Evolutionary conservation across 2,888 invertebrate species (phyloP).

Genomic region (Adela reaumurella): DNA sequence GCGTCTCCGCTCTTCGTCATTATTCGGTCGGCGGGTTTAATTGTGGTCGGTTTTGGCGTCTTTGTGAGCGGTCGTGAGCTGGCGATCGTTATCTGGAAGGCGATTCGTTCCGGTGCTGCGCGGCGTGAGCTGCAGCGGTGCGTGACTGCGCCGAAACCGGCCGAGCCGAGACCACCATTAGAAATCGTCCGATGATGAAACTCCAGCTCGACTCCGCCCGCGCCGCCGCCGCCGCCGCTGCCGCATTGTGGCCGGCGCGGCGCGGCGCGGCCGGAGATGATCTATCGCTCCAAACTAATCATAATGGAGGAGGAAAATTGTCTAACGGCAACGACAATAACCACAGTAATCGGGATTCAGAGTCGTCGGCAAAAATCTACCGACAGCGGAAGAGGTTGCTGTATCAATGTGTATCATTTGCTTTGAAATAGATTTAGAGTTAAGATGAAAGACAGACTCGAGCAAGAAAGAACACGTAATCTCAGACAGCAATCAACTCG

Average conservation of each 20-base stretch:
- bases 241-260: neutral
- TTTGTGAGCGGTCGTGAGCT: constrained; percentile 16
- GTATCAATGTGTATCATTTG: too few relatives aligned
- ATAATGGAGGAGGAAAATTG: neutral
- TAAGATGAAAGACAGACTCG: too few relatives aligned
- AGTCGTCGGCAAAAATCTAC: neutral
- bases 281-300: neutral
- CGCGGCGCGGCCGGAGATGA: neutral
- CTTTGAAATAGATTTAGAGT: too few relatives aligned
- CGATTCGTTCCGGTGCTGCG: constrained; percentile 31
- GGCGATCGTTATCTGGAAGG: constrained; percentile 32
- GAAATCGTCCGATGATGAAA: constrained; percentile 3
- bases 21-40: neutral
- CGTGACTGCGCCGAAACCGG: neutral
- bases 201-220: constrained; percentile 7
- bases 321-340: neutral
- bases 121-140: constrained; percentile 24
- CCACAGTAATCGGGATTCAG: neutral
- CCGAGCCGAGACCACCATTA: neutral
- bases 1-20: neutral
- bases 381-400: too few relatives aligned
- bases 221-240: constrained; percentile 5
- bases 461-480: too few relatives aligned
- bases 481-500: too few relatives aligned
- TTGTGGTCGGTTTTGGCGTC: neutral